Conservation (phyloP, 2,888 invertebrate species). For the Himalopsyche japonica region DNA sequence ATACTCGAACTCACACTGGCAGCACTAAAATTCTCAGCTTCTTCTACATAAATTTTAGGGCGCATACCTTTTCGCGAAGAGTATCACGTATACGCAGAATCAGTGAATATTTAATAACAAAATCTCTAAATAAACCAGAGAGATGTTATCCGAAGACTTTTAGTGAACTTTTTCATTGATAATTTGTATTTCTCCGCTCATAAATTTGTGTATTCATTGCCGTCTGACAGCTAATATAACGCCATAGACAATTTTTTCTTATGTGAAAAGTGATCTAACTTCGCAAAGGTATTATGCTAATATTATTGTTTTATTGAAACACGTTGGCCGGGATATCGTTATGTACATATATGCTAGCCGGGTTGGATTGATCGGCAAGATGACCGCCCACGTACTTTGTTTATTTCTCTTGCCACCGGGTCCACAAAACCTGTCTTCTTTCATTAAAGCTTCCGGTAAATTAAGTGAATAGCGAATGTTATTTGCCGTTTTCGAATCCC, state of each 20-base stretch:
- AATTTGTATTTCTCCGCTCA: background rate
- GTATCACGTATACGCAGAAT: background rate
- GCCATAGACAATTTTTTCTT: background rate
- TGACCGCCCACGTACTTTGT: background rate
- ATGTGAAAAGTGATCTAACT: slow-evolving; percentile 1
- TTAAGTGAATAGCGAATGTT: background rate
- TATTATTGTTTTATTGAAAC: no score
- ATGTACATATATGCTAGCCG: no score
- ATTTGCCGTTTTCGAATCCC: no score
- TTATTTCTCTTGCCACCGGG: background rate
- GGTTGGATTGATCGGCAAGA: background rate
- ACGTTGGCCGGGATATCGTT: no score
- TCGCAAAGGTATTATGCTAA: background rate
- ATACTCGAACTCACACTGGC: background rate
- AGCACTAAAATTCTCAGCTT: background rate
- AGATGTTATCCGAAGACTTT: background rate
- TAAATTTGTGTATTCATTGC: background rate
- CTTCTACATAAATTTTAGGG: background rate
- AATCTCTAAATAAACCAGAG: background rate
- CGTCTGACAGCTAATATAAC: background rate
- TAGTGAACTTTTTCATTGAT: background rate
- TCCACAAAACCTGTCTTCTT: background rate
- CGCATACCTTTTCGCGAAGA: background rate
- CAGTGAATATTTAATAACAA: background rate
- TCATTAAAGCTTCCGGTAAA: background rate